Base-by-base conservation (phyloP, 1,140 invertebrate species). In the Calephelis nemesis region DNA sequence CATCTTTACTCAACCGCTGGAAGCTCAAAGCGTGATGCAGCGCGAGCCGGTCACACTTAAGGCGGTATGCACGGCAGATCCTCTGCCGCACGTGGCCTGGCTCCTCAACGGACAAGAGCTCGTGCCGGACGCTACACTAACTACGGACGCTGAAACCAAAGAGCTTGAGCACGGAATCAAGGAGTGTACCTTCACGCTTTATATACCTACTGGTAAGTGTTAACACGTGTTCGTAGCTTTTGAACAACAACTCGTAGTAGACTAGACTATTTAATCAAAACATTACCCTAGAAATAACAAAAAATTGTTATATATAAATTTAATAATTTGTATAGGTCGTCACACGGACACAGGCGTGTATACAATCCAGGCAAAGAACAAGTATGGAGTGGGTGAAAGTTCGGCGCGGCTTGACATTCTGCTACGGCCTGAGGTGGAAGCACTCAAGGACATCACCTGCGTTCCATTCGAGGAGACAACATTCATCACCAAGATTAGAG, bases 291-390 rank as follows among this genome's bases (percentile, higher is more conserved):
- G 30, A 30, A 30, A 30, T 30, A 30, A 30, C 30, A 30, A 2
- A 30, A 2, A 30, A 30, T 4, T 30, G 48, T 12, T 13, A 11
- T 63, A 65, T 49, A 50, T 39, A 66, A 10, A 49, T 64, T n/a
- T 7, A 65, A n/a, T 42, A 8, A 30, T 30, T 68, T 70, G 1
- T 75, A 60, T 63, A 94, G 95, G 94, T 74, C 93, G 94, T 65
- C 93, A 95, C 71, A 92, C 94, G 47, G 96, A 98, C 84, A 95
- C 96, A 42, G 97, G 97, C 4, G 93, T 95, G 60, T 98, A 98
- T 84, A 95, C 94, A 1, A 88, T 98, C n/a, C 93, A 94, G 78
- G 94, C 96, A 0, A 94, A 94, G 73, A 98, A 98, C 86, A 95
- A 96, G 77, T 95, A 95, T 81, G 97, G 96, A 5, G 93, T 96